Conservation (phyloP, 1,140 invertebrate genomes). For the Calycopis cecrops region DNA sequence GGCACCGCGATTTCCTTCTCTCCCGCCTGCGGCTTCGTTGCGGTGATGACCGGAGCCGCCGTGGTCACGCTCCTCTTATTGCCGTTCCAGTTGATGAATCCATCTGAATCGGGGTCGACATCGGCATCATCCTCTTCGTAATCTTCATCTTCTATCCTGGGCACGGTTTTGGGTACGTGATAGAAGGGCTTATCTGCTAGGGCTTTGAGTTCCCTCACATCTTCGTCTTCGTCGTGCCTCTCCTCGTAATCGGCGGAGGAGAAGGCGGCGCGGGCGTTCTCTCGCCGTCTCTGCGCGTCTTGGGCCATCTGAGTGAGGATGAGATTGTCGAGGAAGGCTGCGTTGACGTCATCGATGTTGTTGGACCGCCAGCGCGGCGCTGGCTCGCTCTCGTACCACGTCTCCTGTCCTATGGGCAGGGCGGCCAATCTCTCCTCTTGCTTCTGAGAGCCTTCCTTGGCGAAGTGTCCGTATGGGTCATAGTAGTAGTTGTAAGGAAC, state of each 20-base stretch:
- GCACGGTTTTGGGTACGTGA: slow-evolving; percentile 65
- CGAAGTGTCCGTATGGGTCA: slow-evolving; percentile 75
- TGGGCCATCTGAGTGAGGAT: slow-evolving; percentile 79
- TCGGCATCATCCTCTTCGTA: slow-evolving; percentile 57
- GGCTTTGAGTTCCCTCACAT: slow-evolving; percentile 77
- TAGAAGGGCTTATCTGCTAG: slow-evolving; percentile 72
- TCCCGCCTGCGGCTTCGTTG: slow-evolving; percentile 48
- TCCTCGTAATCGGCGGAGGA: slow-evolving; percentile 66
- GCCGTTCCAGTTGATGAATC: slow-evolving; percentile 72
- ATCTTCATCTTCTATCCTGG: slow-evolving; percentile 58
- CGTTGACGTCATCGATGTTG: slow-evolving; percentile 76
- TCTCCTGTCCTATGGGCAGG: slow-evolving; percentile 78
- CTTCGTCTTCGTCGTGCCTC: slow-evolving; percentile 76
- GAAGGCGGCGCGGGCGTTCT: slow-evolving; percentile 54
- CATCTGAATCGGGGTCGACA: background rate
- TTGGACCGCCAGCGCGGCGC: slow-evolving; percentile 54
- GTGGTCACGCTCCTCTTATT: slow-evolving; percentile 66
- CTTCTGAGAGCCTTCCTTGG: slow-evolving; percentile 72
- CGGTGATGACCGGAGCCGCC: slow-evolving; percentile 34
- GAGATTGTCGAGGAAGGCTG: slow-evolving; percentile 78
- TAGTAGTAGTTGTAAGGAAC: slow-evolving; percentile 74
- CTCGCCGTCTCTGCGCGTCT: slow-evolving; percentile 68
- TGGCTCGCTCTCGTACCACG: slow-evolving; percentile 76
- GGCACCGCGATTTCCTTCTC: slow-evolving; percentile 79
- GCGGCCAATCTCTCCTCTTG: slow-evolving; percentile 73